phyloP scores from a whole-genome alignment of 1,140 invertebrate genomes.

The Drosophila baimaii region DNA sequence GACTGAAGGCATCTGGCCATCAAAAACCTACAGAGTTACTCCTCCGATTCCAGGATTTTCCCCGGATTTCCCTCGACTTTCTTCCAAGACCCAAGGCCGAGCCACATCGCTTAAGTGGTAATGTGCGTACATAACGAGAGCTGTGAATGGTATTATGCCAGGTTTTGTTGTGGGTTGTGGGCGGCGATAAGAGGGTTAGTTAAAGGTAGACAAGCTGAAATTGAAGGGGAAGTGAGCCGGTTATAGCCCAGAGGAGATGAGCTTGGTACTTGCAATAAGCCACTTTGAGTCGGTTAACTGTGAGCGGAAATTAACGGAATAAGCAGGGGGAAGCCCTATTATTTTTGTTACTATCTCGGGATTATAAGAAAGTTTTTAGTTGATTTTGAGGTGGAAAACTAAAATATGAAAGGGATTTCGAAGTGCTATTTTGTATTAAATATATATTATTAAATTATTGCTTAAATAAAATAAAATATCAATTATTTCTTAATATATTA shows the following conservation, averaged over 20 bases:
- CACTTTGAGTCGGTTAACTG: slow-evolving; percentile 11
- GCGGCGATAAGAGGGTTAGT: slow-evolving; percentile 40
- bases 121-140: slow-evolving; percentile 58
- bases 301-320: slow-evolving; percentile 11
- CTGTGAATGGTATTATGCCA: slow-evolving; percentile 40
- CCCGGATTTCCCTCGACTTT: slow-evolving; percentile 7
- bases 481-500: not conserved
- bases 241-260: slow-evolving; percentile 23
- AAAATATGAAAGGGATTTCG: no score
- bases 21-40: slow-evolving; percentile 22
- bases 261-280: slow-evolving; percentile 31
- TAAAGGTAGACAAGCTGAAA: slow-evolving; percentile 24
- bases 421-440: no score
- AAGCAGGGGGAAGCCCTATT: not conserved
- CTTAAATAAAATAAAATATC: not conserved
- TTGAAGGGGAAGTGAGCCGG: slow-evolving; percentile 20
- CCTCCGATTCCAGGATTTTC: slow-evolving; percentile 25
- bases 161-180: slow-evolving; percentile 22
- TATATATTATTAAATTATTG: no score
- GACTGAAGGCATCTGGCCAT: slow-evolving; percentile 74
- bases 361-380: not conserved
- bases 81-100: slow-evolving; percentile 21
- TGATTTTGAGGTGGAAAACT: not conserved
- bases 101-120: slow-evolving; percentile 47
- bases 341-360: not conserved